Evolutionary conservation across 1,140 invertebrate genomes (phyloP), one percentile per base, ranked within the genome.

Genomic region (Aphis gossypii): DNA sequence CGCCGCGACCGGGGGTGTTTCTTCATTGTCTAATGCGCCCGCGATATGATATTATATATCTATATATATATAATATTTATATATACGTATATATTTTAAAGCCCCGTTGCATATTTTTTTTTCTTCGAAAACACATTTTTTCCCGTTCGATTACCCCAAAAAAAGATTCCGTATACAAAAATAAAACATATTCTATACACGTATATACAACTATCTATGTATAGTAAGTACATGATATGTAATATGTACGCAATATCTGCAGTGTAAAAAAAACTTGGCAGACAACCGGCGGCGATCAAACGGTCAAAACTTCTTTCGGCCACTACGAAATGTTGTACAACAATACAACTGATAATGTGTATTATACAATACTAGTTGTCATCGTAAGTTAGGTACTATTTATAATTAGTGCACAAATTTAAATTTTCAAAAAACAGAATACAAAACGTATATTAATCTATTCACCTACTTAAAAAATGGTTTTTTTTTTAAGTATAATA

Each of bases 91-190:
- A 41, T 84, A 84, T 84, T 11, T 44, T 38, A 38, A 88, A 89
- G 21, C 87, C 87, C 48, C 18, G 23, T 38, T 54, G 87, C 87
- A 89, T 89, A 89, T 89, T 89, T 86, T 41, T 86, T 44, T 87
- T 89, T 54, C 35, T 89, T 89, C n/a, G 87, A 51, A 88, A 88
- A 88, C 86, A 88, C 86, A 88, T 88, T 88, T 88, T 86, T 88
- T 51, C 86, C 86, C 46, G 86, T 88, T 88, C 44, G 86, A 88
- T 88, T 88, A 51, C 41, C 84, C 44, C 44, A 88, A 51, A 51
- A 88, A 87, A n/a, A 87, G 30, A 46, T 46, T 7, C 20, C 35
- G 82, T 38, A 35, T 23, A 38, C 21, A 83, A 83, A 83, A 38
- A 35, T 83, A 83, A 83, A 83, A 21, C 35, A 38, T 76, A 76